Conservation (phyloP, 2,888 invertebrate genomes). For the Euproctis similis region DNA sequence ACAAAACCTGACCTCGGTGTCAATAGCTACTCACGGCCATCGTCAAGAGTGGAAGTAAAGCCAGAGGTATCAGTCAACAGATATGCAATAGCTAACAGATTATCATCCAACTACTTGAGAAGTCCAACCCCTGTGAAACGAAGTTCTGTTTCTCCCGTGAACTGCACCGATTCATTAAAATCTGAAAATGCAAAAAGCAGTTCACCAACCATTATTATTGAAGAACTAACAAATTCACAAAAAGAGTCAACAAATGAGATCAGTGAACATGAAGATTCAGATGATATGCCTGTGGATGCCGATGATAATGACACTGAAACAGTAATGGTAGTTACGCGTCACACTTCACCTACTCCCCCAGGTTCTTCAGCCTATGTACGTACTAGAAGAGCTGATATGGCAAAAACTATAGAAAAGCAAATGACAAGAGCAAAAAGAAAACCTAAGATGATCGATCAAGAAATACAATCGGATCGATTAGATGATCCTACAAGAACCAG, state of each 20-base stretch:
- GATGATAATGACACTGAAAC: conserved; percentile 54
- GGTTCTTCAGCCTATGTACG: conserved; percentile 78
- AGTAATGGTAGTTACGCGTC: conserved; percentile 81
- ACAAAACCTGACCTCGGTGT: conserved; percentile 39
- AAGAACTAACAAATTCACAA: conserved; percentile 29
- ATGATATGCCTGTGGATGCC: conserved; percentile 19
- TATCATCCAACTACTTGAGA: conserved; percentile 59
- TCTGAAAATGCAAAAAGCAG: conserved; percentile 35
- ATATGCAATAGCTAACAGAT: conserved; percentile 59
- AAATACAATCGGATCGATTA: conserved; percentile 82
- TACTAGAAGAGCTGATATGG: conserved; percentile 81
- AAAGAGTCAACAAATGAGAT: conserved; percentile 20
- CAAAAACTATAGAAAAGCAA: conserved; percentile 82
- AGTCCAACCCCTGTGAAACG: conserved; percentile 57
- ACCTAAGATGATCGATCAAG: conserved; percentile 79
- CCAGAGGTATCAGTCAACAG: conserved; percentile 40
- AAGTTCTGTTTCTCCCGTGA: conserved; percentile 54
- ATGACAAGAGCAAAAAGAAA: conserved; percentile 75
- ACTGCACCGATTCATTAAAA: conserved; percentile 36
- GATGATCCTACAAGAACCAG: conserved; percentile 81
- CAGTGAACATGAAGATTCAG: conserved; percentile 17
- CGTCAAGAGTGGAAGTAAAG: conserved; percentile 44
- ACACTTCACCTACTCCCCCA: conserved; percentile 86
- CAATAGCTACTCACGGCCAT: conserved; percentile 39
- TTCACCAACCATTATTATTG: conserved; percentile 25